A percentile compares a stretch with the other conserved stretches of the same genome.
Evolutionary conservation across 2,113 vertebrate species (phyloP).

Genomic region (Pterocles gutturalis): DNA sequence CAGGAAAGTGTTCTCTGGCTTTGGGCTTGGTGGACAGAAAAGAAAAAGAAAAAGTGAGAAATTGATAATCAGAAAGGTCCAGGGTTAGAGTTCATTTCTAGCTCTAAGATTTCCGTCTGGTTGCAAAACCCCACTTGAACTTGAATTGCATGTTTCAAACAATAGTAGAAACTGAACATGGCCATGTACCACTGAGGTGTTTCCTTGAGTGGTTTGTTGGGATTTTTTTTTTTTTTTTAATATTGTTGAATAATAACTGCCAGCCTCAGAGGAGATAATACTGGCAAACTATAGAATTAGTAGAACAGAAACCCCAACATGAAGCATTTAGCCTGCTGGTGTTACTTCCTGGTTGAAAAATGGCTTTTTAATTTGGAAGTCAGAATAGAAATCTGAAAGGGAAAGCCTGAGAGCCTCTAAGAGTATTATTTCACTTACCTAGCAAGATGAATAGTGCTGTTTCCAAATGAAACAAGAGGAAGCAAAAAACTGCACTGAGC

Average conservation of each 20-base stretch:
- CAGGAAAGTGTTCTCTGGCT: conserved; percentile 72
- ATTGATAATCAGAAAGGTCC: conserved; percentile 5
- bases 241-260: background rate
- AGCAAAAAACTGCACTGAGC: background rate
- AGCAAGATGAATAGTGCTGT: background rate
- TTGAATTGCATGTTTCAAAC: conserved; percentile 3
- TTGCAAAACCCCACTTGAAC: conserved; percentile 44
- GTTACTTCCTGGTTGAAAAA: background rate
- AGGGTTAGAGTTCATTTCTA: conserved; percentile 57
- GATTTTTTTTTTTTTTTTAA: background rate
- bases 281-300: background rate
- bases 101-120: background rate
- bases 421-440: conserved; percentile 13
- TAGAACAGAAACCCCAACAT: background rate
- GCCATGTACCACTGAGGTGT: background rate
- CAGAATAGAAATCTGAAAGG: conserved; percentile 25
- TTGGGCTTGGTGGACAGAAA: conserved; percentile 26
- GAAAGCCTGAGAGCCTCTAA: background rate
- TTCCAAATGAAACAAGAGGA: background rate
- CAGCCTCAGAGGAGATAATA: background rate
- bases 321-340: background rate
- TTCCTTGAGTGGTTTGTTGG: background rate
- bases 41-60: conserved; percentile 34
- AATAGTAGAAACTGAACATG: background rate
- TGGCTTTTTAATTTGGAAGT: conserved; percentile 23